phyloP scores from a whole-genome alignment of 2,888 invertebrate species.

The Lasioglossum morio region DNA sequence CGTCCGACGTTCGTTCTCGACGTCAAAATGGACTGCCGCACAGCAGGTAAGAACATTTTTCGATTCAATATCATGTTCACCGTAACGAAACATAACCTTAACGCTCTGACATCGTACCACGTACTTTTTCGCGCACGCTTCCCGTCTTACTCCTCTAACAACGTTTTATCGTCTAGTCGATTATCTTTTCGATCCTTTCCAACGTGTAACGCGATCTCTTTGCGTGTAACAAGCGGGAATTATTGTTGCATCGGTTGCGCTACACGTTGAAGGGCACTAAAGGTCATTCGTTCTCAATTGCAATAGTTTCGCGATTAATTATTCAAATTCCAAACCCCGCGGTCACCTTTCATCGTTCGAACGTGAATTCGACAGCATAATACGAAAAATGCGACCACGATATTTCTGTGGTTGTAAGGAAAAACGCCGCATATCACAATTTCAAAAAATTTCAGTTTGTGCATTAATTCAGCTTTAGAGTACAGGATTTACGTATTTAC shows the following conservation, averaged over 20 bases:
- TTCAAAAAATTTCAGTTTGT: too few species aligned
- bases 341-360: background rate
- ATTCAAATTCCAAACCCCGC: background rate
- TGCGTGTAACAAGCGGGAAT: background rate
- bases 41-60: slow-evolving; percentile 78
- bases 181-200: too few species aligned
- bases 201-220: background rate
- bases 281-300: slow-evolving; percentile 57
- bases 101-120: slow-evolving; percentile 11
- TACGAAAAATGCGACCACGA: background rate
- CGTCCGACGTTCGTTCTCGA: slow-evolving; percentile 81
- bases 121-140: background rate
- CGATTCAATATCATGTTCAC: background rate
- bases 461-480: too few species aligned
- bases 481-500: too few species aligned
- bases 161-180: too few species aligned
- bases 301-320: background rate
- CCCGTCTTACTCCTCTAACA: background rate
- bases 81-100: slow-evolving; percentile 59
- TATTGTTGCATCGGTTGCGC: background rate
- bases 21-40: slow-evolving; percentile 81
- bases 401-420: background rate
- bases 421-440: too few species aligned
- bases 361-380: background rate
- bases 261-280: slow-evolving; percentile 64